Percentiles rank a stretch among this genome's conserved stretches.
phyloP scores from a whole-genome alignment of 2,113 vertebrate species.

The Neolamprologus toae region DNA sequence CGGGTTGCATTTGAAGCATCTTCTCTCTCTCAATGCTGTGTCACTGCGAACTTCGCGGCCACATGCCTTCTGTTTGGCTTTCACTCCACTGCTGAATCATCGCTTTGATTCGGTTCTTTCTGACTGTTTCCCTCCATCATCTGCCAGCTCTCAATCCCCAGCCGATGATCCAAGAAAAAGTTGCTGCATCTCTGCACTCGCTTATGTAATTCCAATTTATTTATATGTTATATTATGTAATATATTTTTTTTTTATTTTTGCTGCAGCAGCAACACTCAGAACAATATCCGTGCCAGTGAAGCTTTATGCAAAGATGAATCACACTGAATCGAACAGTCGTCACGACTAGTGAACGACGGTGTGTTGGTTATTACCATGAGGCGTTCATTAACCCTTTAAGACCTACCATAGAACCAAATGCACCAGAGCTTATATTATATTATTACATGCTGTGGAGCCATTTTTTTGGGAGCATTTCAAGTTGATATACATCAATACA shows the following conservation, averaged over 20 bases:
- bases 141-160: conserved; percentile 21
- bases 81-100: conserved; percentile 45
- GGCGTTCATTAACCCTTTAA: not conserved
- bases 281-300: conserved; percentile 5
- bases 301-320: conserved; percentile 8
- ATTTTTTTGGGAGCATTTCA: too few relatives aligned
- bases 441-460: fast-evolving
- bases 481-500: fast-evolving
- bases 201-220: conserved; percentile 45
- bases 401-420: too few relatives aligned
- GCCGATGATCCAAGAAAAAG: conserved; percentile 18
- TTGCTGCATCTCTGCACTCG: conserved; percentile 2
- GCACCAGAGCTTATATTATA: too few relatives aligned
- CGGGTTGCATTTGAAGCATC: not conserved
- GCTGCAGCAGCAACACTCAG: not conserved
- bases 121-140: conserved; percentile 30
- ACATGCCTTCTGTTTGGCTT: conserved; percentile 8
- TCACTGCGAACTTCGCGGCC: conserved; percentile 11
- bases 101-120: conserved; percentile 32
- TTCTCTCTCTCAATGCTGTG: not conserved
- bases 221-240: conserved; percentile 42
- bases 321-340: not conserved
- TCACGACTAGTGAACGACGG: conserved; percentile 1
- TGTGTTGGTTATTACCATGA: not conserved
- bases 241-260: not conserved